Evolutionary conservation across 2,797 vertebrate genomes (phyloP).

Genomic region (Pantherophis alleghaniensis): DNA sequence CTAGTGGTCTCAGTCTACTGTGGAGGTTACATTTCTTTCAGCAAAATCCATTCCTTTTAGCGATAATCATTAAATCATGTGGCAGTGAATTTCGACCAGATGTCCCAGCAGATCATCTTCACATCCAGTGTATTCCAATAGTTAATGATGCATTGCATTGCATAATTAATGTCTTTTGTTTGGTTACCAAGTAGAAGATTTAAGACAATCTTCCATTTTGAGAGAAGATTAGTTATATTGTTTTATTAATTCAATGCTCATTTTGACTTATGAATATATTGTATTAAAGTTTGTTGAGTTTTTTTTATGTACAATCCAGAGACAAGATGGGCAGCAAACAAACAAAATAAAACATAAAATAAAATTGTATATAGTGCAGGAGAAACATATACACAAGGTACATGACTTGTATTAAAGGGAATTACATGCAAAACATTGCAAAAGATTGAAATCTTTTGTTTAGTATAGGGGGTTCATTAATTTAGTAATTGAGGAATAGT

Average conservation of each 20-base stretch:
- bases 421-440: neutral
- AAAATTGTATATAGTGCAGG: neutral
- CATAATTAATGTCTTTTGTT: conserved; percentile 8
- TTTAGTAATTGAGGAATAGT: neutral
- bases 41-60: conserved; percentile 14
- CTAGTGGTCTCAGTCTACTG: neutral
- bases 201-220: neutral
- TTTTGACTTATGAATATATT: conserved; percentile 6
- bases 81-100: conserved; percentile 2
- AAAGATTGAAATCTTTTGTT: conserved; percentile 20
- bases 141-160: conserved; percentile 24
- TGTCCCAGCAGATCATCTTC: neutral
- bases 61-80: conserved; percentile 2
- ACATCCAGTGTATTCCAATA: neutral
- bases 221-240: neutral
- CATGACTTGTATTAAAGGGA: neutral
- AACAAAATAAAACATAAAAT: neutral
- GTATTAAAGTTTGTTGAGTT: neutral
- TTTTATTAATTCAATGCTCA: neutral
- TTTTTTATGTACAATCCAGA: neutral
- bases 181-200: neutral
- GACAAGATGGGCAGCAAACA: neutral
- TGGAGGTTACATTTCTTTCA: neutral
- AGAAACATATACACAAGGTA: neutral
- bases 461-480: conserved; percentile 1